Evolutionary conservation across 2,113 vertebrate species (phyloP).

Genomic region (Conger conger): DNA sequence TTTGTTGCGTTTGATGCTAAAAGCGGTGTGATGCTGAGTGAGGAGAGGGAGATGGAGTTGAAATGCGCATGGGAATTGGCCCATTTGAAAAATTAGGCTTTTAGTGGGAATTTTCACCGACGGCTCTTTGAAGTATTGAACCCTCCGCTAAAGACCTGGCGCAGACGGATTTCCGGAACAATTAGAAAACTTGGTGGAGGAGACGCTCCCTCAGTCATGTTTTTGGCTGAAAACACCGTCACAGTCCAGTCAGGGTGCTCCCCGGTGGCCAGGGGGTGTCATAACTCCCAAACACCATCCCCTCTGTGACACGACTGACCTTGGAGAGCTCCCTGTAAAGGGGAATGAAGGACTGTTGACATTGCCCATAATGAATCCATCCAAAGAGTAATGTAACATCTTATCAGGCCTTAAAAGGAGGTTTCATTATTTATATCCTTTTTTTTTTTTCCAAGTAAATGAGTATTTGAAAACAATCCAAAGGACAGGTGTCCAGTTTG

Average conservation of each 20-base stretch:
- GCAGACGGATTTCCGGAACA: background rate
- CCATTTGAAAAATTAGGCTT: constrained; percentile 15
- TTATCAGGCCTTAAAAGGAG: background rate
- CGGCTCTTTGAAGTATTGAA: constrained; percentile 13
- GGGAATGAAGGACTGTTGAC: background rate
- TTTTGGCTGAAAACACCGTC: too few species aligned
- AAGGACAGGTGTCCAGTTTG: background rate
- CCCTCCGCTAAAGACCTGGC: constrained; percentile 9
- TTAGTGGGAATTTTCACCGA: background rate
- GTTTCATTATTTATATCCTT: background rate
- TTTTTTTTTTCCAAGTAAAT: background rate
- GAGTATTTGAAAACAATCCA: background rate
- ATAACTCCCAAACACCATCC: background rate
- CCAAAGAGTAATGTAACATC: background rate
- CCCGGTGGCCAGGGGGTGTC: background rate
- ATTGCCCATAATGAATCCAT: background rate
- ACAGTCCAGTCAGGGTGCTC: background rate
- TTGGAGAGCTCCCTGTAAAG: background rate
- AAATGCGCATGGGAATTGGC: background rate
- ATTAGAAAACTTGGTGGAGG: constrained; percentile 16
- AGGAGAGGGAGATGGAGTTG: background rate
- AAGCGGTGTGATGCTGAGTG: background rate
- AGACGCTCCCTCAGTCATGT: constrained; percentile 2
- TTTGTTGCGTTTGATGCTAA: constrained; percentile 14
- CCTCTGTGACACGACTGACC: background rate